Conservation (phyloP, 2,888 invertebrate species). For the Galerucella pusilla region DNA sequence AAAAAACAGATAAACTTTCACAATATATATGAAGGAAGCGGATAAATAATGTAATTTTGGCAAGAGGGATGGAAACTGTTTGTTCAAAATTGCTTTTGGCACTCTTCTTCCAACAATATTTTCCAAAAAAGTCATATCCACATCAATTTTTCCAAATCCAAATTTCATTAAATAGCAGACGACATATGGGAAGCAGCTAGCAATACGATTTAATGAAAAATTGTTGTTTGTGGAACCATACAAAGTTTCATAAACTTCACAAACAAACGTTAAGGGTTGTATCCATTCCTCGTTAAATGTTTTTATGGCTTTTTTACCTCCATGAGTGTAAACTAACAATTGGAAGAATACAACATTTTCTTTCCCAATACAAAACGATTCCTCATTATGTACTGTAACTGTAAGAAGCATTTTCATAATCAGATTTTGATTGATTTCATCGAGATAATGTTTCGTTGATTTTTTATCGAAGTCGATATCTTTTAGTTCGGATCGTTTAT, state of each 20-base stretch:
- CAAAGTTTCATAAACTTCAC: neutral
- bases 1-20: conserved; percentile 2
- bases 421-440: neutral
- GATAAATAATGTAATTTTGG: neutral
- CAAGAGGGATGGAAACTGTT: neutral
- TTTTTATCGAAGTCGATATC: neutral
- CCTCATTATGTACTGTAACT: neutral
- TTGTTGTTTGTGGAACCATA: neutral
- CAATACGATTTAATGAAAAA: neutral
- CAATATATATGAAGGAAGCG: neutral
- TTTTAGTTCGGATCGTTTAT: neutral
- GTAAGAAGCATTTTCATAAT: neutral
- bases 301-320: conserved; percentile 3
- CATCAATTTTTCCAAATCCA: neutral
- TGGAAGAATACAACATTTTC: neutral
- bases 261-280: neutral
- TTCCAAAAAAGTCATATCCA: conserved; percentile 5
- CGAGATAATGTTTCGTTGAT: neutral
- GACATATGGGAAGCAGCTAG: neutral
- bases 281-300: neutral
- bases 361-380: neutral
- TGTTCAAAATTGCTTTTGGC: neutral
- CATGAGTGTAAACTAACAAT: neutral
- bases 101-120: neutral
- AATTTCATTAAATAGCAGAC: neutral